Base-by-base conservation (phyloP, 2,113 vertebrate genomes). In the Chroicocephalus ridibundus region DNA sequence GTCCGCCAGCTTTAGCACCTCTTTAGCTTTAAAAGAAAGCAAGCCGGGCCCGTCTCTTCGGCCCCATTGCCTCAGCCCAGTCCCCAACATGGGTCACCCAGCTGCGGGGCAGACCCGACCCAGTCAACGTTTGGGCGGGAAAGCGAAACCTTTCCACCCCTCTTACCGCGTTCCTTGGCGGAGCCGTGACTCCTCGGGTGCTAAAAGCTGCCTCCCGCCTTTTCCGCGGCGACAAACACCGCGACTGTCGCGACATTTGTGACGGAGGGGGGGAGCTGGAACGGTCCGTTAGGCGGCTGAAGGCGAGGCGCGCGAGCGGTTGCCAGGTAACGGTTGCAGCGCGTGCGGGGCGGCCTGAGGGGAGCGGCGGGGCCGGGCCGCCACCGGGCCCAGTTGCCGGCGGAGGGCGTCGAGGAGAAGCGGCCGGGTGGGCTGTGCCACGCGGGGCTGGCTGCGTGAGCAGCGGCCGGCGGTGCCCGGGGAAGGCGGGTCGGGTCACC, bases 41-140 rank as follows among this genome's bases (percentile, higher is more conserved):
- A 60, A 25, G 24, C 34, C 2, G 4, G 26, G 5, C 6, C 0
- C 6, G 1, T 4, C 26, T 22, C 31, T 26, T 9, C 7, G 1
- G 6, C 6, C 19, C 13, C 29, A 38, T 49, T 29, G 9, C 55
- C 26, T 18, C 65, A 19, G 58, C 6, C 21, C 61, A 7, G 17
- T 4, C 16, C 21, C 8, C 24, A 29, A 11, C 29, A 13, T 3
- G 44, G 52, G 1, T 26, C 6, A 31, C 24, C 8, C n/a, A 11
- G 19, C 24, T 19, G 13, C 66, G 10, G 10, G 14, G 6, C 26
- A 18, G 68, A 13, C 17, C 12, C 32, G 2, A n/a, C 6, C 5
- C 16, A 8, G 51, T 24, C 12, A 2, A 6, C 2, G 1, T 52
- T 54, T 14, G 24, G 34, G 19, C 6, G 8, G 29, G 54, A 61